phyloP scores from a whole-genome alignment of 2,113 vertebrate species.

The Nanorana parkeri region DNA sequence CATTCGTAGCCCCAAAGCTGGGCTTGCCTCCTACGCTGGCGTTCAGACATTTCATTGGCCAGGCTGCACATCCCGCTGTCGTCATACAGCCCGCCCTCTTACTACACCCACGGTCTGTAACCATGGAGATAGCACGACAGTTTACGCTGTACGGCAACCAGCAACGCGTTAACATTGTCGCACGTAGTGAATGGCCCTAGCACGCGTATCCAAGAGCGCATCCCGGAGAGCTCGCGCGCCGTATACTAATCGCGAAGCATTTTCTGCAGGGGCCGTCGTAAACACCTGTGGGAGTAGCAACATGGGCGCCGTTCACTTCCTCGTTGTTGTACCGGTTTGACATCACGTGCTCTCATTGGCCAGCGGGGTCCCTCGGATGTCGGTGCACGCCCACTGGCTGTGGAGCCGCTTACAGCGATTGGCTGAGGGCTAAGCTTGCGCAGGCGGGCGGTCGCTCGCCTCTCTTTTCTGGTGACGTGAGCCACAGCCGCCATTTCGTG shows the following conservation, averaged over 20 bases:
- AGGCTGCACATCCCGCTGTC: not conserved
- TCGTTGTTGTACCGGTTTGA: not conserved
- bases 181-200: not conserved
- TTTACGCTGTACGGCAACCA: not conserved
- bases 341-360: not conserved
- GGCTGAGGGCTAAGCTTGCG: not conserved
- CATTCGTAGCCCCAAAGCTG: not conserved
- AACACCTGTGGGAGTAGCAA: not conserved
- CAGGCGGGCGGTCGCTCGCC: not conserved
- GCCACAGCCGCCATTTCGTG: constrained; percentile 53
- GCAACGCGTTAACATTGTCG: not conserved
- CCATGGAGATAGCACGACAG: constrained; percentile 11
- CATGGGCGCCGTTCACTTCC: constrained; percentile 17
- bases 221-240: not conserved
- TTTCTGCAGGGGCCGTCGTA: not conserved
- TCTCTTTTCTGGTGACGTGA: constrained; percentile 27
- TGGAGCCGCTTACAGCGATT: not conserved
- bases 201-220: too few relatives aligned
- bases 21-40: not conserved
- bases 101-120: constrained; percentile 15
- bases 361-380: not conserved
- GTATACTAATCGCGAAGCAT: too few relatives aligned
- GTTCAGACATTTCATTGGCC: not conserved
- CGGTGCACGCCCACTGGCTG: not conserved
- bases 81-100: not conserved